Percentiles rank a stretch among this genome's conserved stretches.
Conservation (phyloP, 2,888 invertebrate species). For the Oscheius sp. region DNA sequence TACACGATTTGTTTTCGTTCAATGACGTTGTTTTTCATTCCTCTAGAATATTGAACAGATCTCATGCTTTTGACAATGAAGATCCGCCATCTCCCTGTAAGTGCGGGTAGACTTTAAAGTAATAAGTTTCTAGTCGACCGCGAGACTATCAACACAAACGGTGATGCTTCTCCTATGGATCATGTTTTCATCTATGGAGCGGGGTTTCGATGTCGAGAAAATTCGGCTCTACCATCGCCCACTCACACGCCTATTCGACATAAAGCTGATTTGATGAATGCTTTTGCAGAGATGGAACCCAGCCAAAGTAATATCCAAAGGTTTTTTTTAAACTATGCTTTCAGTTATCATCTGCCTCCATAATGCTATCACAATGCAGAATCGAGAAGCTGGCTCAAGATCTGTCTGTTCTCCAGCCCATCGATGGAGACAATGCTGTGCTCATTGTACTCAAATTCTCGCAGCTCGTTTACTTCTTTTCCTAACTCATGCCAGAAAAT, state of each 20-base stretch:
- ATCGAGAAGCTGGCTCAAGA: conserved; percentile 75
- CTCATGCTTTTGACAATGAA: conserved; percentile 60
- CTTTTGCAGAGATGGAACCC: conserved; percentile 66
- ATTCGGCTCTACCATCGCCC: conserved; percentile 50
- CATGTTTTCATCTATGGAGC: conserved; percentile 60
- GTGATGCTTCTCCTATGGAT: conserved; percentile 61
- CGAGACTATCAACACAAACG: conserved; percentile 51
- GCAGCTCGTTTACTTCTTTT: conserved; percentile 76
- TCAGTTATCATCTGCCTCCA: conserved; percentile 75
- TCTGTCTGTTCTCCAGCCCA: conserved; percentile 77
- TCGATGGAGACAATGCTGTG: conserved; percentile 73
- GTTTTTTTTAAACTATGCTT: conserved; percentile 42
- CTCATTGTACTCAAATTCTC: conserved; percentile 56
- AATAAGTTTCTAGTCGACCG: neutral
- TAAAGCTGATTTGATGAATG: conserved; percentile 58
- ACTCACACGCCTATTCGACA: conserved; percentile 50
- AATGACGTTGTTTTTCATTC: conserved; percentile 66
- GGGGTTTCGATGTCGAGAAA: conserved; percentile 44
- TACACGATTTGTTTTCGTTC: conserved; percentile 70
- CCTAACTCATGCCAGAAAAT: conserved; percentile 75
- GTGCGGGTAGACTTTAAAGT: neutral
- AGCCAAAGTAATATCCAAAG: conserved; percentile 46
- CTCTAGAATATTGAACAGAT: conserved; percentile 64
- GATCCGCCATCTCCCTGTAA: conserved; percentile 50
- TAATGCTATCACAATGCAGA: conserved; percentile 77